phyloP scores from a whole-genome alignment of 2,113 vertebrate species.

The Anas platyrhynchos region DNA sequence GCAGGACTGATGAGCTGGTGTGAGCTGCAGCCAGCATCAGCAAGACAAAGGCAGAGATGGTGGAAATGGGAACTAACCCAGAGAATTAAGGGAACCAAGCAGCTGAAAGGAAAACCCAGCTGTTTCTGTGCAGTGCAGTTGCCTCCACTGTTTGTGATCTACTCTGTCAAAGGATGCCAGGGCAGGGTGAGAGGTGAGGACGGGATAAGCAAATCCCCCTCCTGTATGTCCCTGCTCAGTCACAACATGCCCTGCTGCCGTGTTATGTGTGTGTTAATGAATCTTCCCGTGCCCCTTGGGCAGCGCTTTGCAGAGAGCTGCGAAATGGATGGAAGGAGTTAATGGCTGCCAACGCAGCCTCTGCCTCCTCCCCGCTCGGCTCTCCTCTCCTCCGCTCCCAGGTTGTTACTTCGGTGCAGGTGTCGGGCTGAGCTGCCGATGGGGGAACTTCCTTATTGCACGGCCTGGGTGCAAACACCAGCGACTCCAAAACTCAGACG shows the following conservation, averaged over 20 bases:
- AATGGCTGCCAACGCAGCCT: not conserved
- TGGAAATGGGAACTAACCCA: conserved; percentile 11
- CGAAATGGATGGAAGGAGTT: conserved; percentile 15
- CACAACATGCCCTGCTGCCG: not conserved
- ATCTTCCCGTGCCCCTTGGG: not conserved
- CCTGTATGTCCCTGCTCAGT: not conserved
- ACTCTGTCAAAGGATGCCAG: not conserved
- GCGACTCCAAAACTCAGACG: not conserved
- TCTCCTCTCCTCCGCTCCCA: not conserved
- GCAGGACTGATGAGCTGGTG: not conserved
- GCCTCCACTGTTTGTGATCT: not conserved
- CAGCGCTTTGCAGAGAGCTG: not conserved
- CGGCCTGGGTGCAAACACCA: not conserved
- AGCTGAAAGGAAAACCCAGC: conserved; percentile 10
- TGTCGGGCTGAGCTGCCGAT: not conserved
- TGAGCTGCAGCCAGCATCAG: not conserved
- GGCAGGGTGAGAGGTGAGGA: not conserved
- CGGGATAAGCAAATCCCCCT: not conserved
- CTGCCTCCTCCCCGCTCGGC: not conserved
- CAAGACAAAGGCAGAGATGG: conserved; percentile 2
- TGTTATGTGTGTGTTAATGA: no score
- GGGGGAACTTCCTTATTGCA: not conserved
- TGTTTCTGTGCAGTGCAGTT: not conserved
- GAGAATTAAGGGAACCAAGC: not conserved
- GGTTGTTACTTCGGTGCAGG: not conserved